A percentile compares a stretch with the other conserved stretches of the same genome.
These are phyloP conservation scores for Stegodyphus dumicola DNA, from an alignment of 1,140 invertebrate species.

Conservation along the genomic window DNA sequence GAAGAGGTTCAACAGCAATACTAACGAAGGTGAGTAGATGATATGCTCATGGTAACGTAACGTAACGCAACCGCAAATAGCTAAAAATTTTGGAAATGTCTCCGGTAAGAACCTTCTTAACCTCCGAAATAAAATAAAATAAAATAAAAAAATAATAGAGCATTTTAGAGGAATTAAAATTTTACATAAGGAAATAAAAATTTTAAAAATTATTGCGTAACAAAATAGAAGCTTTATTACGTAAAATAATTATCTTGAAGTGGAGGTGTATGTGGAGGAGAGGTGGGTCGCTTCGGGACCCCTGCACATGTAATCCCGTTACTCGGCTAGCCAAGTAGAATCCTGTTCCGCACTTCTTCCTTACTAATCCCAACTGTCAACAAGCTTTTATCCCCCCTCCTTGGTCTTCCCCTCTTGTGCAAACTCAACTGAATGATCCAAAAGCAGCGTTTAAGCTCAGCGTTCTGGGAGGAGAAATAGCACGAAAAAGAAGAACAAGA, in stretches of 20 bases:
- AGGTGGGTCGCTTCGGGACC: background rate
- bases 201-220: too few species aligned
- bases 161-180: too few species aligned
- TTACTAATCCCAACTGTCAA: slow-evolving; percentile 59
- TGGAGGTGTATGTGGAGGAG: background rate
- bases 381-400: slow-evolving; percentile 41
- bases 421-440: slow-evolving; percentile 45
- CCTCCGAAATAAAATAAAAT: too few species aligned
- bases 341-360: slow-evolving; percentile 52
- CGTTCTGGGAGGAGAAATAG: slow-evolving; percentile 2
- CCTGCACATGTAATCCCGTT: slow-evolving; percentile 41
- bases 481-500: slow-evolving; percentile 21
- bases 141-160: too few species aligned
- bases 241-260: background rate
- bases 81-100: too few species aligned
- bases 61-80: too few species aligned
- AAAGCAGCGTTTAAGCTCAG: slow-evolving; percentile 41
- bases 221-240: too few species aligned
- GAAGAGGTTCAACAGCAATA: too few species aligned
- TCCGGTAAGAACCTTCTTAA: too few species aligned
- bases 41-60: too few species aligned
- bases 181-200: too few species aligned
- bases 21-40: too few species aligned
- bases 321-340: slow-evolving; percentile 50
- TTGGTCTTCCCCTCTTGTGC: slow-evolving; percentile 10